Evolutionary conservation across 1,140 invertebrate species (phyloP).

Genomic region (Atta cephalotes): DNA sequence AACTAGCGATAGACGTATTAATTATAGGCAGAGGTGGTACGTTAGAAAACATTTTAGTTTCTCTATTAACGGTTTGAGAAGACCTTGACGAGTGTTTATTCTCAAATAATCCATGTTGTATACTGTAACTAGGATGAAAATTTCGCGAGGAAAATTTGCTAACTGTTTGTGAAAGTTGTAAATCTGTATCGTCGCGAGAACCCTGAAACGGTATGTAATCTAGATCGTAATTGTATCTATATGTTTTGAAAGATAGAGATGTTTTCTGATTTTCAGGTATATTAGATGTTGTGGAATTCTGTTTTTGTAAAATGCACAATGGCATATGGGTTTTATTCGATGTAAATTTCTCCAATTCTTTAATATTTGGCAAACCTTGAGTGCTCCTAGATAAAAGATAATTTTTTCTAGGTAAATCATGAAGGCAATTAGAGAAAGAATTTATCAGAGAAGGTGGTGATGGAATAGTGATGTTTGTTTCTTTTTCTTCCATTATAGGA

Average conservation of each 20-base stretch:
- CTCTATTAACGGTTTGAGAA: conserved; percentile 74
- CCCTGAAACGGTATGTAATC: conserved; percentile 81
- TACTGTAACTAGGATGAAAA: conserved; percentile 65
- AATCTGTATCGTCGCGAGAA: conserved; percentile 79
- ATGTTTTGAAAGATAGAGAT: conserved; percentile 78
- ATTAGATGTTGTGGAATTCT: conserved; percentile 80
- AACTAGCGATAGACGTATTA: conserved; percentile 64
- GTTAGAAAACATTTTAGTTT: conserved; percentile 78
- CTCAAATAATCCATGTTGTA: conserved; percentile 71
- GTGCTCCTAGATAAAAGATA: conserved; percentile 79
- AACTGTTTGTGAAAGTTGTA: conserved; percentile 64
- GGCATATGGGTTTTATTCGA: conserved; percentile 61
- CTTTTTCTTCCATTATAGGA: conserved; percentile 67
- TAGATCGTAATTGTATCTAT: conserved; percentile 83
- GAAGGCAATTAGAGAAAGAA: conserved; percentile 82
- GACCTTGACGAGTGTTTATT: conserved; percentile 71
- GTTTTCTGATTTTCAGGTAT: conserved; percentile 81
- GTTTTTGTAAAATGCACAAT: conserved; percentile 76
- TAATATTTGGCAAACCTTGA: conserved; percentile 78
- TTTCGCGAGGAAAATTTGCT: conserved; percentile 53
- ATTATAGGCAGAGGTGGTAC: conserved; percentile 82
- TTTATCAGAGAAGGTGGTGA: conserved; percentile 81
- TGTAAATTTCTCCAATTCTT: conserved; percentile 78
- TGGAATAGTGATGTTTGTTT: conserved; percentile 74
- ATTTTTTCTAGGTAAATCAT: conserved; percentile 83